phyloP scores from a whole-genome alignment of 2,797 vertebrate genomes.

The Masticophis lateralis region DNA sequence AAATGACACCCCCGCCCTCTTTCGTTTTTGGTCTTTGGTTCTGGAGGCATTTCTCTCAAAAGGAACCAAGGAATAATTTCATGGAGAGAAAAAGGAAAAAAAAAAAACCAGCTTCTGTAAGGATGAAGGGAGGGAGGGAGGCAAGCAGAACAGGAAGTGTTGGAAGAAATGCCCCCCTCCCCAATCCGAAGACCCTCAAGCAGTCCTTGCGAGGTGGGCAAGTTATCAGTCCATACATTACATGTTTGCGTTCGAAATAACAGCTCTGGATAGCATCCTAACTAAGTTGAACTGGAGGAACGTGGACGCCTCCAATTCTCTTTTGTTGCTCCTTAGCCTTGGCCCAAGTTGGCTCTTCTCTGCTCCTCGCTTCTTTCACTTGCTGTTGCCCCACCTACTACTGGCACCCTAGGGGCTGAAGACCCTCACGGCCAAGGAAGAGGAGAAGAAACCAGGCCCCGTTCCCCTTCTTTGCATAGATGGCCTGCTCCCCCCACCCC shows the following conservation, averaged over 20 bases:
- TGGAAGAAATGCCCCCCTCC: neutral
- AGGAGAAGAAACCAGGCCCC: neutral
- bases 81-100: no score
- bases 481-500: neutral
- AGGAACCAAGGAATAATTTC: neutral
- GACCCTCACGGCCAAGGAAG: neutral
- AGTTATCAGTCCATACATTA: neutral
- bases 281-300: accelerated
- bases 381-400: neutral
- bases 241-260: neutral
- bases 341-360: no score
- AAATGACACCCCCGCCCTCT: accelerated
- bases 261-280: accelerated
- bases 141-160: neutral
- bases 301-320: neutral
- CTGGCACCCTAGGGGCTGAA: neutral
- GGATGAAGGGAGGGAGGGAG: neutral
- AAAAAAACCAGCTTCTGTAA: neutral
- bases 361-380: neutral
- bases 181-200: no score
- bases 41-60: neutral
- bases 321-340: neutral
- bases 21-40: neutral
- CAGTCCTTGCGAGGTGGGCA: no score
- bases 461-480: neutral